Percentiles rank a stretch among this genome's conserved stretches.
Evolutionary conservation across 2,797 vertebrate species (phyloP).

Genomic region (Onychomys torridus): DNA sequence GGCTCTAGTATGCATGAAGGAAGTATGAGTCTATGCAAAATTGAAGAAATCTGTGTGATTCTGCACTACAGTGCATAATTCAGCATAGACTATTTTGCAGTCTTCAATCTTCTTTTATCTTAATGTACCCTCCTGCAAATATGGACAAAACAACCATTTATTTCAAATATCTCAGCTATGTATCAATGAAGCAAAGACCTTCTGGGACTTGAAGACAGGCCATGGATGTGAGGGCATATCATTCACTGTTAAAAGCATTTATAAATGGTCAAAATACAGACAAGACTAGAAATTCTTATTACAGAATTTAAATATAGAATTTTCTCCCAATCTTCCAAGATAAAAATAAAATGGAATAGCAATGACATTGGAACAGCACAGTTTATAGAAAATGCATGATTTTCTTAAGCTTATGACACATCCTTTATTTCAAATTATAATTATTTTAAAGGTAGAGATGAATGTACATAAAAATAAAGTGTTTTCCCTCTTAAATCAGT

Average conservation of each 20-base stretch:
- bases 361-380: neutral
- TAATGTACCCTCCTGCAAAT: slow-evolving; percentile 34
- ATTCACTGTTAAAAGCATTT: slow-evolving; percentile 61
- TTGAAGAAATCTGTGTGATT: slow-evolving; percentile 5
- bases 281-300: slow-evolving; percentile 56
- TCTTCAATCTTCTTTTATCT: slow-evolving; percentile 33
- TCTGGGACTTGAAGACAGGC: slow-evolving; percentile 40
- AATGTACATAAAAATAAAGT: neutral
- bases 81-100: neutral
- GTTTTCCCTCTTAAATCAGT: neutral
- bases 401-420: neutral
- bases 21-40: slow-evolving; percentile 53
- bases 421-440: slow-evolving; percentile 55
- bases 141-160: slow-evolving; percentile 47
- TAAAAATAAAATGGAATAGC: slow-evolving; percentile 57
- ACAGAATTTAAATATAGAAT: slow-evolving; percentile 42
- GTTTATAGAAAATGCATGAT: slow-evolving; percentile 36
- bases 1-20: slow-evolving; percentile 40
- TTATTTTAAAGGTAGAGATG: slow-evolving; percentile 26
- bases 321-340: slow-evolving; percentile 43
- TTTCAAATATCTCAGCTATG: slow-evolving; percentile 39
- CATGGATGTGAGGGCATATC: neutral
- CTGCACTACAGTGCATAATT: neutral
- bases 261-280: slow-evolving; percentile 64
- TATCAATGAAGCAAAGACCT: slow-evolving; percentile 58